phyloP scores from a whole-genome alignment of 2,888 invertebrate genomes.

The Linnaemya tessellans region DNA sequence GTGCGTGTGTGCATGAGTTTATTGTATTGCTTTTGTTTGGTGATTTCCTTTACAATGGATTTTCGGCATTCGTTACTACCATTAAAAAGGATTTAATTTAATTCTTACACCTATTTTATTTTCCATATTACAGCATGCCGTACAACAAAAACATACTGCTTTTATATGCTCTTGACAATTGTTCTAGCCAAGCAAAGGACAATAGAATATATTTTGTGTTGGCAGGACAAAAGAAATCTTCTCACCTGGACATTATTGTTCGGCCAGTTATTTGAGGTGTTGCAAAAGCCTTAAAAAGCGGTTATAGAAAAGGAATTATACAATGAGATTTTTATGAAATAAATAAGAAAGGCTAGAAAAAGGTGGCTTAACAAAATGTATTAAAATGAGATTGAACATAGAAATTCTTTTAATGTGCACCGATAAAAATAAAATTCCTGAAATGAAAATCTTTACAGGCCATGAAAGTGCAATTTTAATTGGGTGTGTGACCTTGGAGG shows the following conservation, averaged over 20 bases:
- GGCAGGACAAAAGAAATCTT: slow-evolving; percentile 31
- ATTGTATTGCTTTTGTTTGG: slow-evolving; percentile 41
- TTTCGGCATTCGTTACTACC: slow-evolving; percentile 56
- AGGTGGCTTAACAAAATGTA: neutral
- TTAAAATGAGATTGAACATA: neutral
- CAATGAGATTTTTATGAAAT: neutral
- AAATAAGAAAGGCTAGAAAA: neutral
- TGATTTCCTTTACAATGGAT: slow-evolving; percentile 62
- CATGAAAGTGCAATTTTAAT: no score
- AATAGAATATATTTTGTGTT: slow-evolving; percentile 28
- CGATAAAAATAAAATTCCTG: neutral
- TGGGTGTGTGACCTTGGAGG: no score
- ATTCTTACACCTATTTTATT: slow-evolving; percentile 3
- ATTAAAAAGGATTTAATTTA: slow-evolving; percentile 50
- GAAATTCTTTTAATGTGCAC: neutral
- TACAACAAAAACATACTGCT: neutral
- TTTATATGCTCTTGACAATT: slow-evolving; percentile 20
- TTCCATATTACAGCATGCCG: neutral
- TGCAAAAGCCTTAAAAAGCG: slow-evolving; percentile 55
- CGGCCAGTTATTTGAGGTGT: slow-evolving; percentile 47
- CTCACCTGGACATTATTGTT: slow-evolving; percentile 58
- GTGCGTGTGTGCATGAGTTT: neutral
- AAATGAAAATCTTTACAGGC: no score
- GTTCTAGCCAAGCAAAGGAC: slow-evolving; percentile 16
- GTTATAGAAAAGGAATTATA: neutral